Base-by-base conservation (phyloP, 2,888 invertebrate genomes). In the Dryococelus australis region DNA sequence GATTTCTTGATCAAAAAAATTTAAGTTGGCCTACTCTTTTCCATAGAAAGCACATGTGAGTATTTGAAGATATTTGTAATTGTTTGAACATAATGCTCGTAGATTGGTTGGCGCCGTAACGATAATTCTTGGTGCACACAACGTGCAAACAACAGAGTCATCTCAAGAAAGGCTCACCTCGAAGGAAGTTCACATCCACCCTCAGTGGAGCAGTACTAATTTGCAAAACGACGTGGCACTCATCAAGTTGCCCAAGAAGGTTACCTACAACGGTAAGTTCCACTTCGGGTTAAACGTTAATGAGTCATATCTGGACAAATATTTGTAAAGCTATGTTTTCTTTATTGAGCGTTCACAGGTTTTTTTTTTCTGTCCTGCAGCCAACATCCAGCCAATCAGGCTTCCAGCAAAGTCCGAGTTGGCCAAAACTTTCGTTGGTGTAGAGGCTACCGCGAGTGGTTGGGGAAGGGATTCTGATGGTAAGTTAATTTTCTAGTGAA, bases 181-280 rank as follows among this genome's bases (percentile, higher is more conserved):
- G 43, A 90, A 90, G 10, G 89, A 90, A 53, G 91, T 91, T 87
- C 90, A 91, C 51, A 91, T 93, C 8, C 93, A 93, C 89, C 91
- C 92, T 87, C 43, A 90, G 0, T 93, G 92, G 92, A 90, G 91
- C 28, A 27, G 91, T 0, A 47, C 88, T 0, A 90, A 90, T 20
- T 89, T 92, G 20, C 86, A 88, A 20, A 92, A 93, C 89, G 94
- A 94, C 88, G 92, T 94, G 86, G 93, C 93, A 6, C 87, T 94
- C n/a, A 91, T 94, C 65, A 91, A 91, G 85, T 89, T 94, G 88
- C 92, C 92, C 13, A 88, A 90, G 65, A 87, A 91, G 12, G 92
- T 93, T 43, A 89, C 89, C 35, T 90, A 93, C 83, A 92, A 91
- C 88, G 92, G 93, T 93, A 90, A 89, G 89, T 87, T 47, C 8